Evolutionary conservation across 2,113 vertebrate species (phyloP), one percentile per base, ranked within the genome.

Genomic region (Grammomys surdaster): DNA sequence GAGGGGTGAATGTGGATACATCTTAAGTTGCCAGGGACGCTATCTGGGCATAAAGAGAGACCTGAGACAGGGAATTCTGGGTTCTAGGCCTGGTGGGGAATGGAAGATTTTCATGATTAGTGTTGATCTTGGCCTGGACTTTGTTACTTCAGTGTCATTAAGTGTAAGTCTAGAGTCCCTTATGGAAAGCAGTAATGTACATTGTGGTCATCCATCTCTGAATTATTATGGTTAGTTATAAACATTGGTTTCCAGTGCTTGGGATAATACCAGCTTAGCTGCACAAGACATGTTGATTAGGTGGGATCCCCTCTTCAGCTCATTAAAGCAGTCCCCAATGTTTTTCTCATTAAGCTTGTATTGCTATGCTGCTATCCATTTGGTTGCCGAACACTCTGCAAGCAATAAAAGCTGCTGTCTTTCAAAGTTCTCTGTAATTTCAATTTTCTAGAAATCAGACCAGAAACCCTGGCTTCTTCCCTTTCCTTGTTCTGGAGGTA

Each of bases 401-500:
- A 91, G 72, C 76, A 88, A 80, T 86, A 84, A 91, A 97, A 78
- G 33, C 36, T 19, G 4, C 28, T 67, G 17, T 76, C 86, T 94
- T 95, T 65, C 78, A 69, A 92, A 70, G 67, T 92, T 73, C 86
- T 76, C 60, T 69, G 16, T 70, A 63, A 63, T 90, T 82, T 22
- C 80, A 33, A 31, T 43, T 95, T 88, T 33, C 1, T 51, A 24
- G 33, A 3, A 46, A 56, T 95, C 94, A 89, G 40, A 56, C 16
- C 72, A 82, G 60, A 40, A 82, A 69, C 13, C 60, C 81, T 60
- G 22, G 20, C 43, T 76, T 22, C 33, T n/a, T 20, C 2, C 65
- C 58, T 58, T 28, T 33, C 33, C 81, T 24, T 69, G 24, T 82
- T 10, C 5, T 3, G 0, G 3, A 46, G n/a, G 20, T 54, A 73